Percentiles rank a stretch among this genome's conserved stretches.
Evolutionary conservation across 2,888 invertebrate species (phyloP).

Genomic region (Pandemis corylana): DNA sequence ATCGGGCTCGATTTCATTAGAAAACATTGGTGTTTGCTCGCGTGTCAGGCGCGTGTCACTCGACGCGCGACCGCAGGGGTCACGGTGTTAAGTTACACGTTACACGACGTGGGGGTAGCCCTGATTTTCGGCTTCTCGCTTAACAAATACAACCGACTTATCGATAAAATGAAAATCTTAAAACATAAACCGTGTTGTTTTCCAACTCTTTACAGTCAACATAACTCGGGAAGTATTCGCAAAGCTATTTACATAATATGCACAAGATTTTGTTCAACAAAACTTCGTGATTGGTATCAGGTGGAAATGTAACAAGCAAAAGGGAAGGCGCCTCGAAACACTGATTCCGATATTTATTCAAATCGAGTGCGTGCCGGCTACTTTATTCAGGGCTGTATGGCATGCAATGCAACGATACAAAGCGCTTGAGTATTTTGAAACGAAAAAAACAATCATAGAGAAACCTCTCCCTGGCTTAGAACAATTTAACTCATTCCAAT

Average conservation of each 20-base stretch:
- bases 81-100: conserved; percentile 44
- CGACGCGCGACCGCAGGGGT: conserved; percentile 48
- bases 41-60: conserved; percentile 63
- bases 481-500: background rate
- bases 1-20: conserved; percentile 62
- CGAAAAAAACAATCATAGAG: background rate
- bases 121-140: conserved; percentile 41
- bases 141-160: conserved; percentile 29
- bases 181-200: conserved; percentile 8
- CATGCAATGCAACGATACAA: conserved; percentile 14
- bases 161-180: background rate
- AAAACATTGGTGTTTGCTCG: conserved; percentile 63
- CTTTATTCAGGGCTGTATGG: conserved; percentile 1
- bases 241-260: conserved; percentile 9
- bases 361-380: conserved; percentile 32
- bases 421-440: background rate
- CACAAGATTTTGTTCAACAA: conserved; percentile 20
- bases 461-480: background rate
- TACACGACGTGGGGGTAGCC: conserved; percentile 44
- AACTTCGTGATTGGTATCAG: conserved; percentile 28
- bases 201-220: background rate
- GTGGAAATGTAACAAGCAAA: conserved; percentile 20
- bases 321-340: conserved; percentile 33
- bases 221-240: background rate
- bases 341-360: conserved; percentile 37